Base-by-base conservation (phyloP, 2,113 vertebrate genomes). In the Ciconia maguari region DNA sequence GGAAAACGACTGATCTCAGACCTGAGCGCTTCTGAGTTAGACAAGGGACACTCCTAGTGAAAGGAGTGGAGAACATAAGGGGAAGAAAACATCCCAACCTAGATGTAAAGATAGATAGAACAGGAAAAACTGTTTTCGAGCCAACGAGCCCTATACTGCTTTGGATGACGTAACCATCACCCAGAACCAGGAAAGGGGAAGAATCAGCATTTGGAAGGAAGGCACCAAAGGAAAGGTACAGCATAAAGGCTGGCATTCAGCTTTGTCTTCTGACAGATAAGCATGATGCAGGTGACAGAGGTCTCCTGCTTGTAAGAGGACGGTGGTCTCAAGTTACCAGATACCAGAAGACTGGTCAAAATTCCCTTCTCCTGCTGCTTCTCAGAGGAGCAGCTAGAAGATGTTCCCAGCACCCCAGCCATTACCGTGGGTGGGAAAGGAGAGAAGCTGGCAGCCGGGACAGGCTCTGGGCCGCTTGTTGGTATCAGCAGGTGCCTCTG, bases 21-120 rank as follows among this genome's bases (percentile, higher is more conserved):
- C 34, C 70, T 19, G 70, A 79, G 58, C 2, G 0, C 71, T 92
- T 42, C 75, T 18, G 49, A 42, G 30, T n/a, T 70, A 83, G 72
- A 51, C 74, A 36, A 79, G 66, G 48, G 52, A 94, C 74, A 61
- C 85, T 95, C 92, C 96, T 95, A 96, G 92, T 36, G 88, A 94
- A 95, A 96, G 93, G 90, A 90, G 90, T 41, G 88, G 83, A 94
- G 76, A 93, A 86, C 6, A 3, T 58, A 83, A 18, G 10, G 57
- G 82, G 68, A 96, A 92, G 81, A 95, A 97, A 97, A 95, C 93
- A 95, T 89, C 89, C 41, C 93, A 96, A 34, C 66, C 90, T 69
- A 87, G 89, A 97, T 91, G 60, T 25, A 69, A 75, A 70, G 89
- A 79, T 6, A 90, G 41, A 95, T 18, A 85, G 61, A 92, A 93